phyloP scores from a whole-genome alignment of 2,888 invertebrate species.

The Chalcosyrphus nemorum region DNA sequence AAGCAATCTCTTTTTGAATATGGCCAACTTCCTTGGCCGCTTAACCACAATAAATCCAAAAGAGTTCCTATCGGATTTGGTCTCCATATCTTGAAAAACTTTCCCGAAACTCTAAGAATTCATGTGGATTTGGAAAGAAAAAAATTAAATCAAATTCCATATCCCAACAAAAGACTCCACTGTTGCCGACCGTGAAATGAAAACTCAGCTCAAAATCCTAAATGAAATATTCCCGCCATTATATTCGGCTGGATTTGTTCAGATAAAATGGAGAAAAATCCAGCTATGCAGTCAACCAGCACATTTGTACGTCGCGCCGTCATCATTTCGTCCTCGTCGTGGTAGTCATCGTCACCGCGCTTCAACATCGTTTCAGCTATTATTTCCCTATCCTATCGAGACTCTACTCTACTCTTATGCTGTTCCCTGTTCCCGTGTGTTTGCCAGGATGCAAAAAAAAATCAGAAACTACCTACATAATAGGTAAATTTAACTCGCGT shows the following conservation, averaged over 20 bases:
- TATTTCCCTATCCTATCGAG: neutral
- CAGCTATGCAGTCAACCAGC: neutral
- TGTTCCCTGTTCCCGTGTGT: neutral
- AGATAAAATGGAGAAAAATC: neutral
- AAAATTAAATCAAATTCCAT: too few relatives aligned
- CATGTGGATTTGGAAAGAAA: too few relatives aligned
- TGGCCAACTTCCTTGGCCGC: too few relatives aligned
- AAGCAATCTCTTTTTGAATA: too few relatives aligned
- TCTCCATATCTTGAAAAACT: too few relatives aligned
- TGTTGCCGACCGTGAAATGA: neutral
- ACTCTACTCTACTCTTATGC: too few relatives aligned
- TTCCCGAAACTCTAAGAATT: too few relatives aligned
- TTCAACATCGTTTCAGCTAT: neutral
- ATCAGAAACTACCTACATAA: neutral
- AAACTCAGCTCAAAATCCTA: neutral
- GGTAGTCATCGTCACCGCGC: constrained; percentile 9
- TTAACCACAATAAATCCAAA: too few relatives aligned
- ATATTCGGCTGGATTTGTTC: neutral
- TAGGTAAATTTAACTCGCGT: constrained; percentile 39
- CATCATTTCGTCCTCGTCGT: neutral
- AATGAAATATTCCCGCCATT: neutral
- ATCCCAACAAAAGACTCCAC: neutral
- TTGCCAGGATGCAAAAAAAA: neutral
- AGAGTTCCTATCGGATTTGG: too few relatives aligned
- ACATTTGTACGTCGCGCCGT: neutral